Evolutionary conservation across 2,797 vertebrate species (phyloP).

Genomic region (Leptatherina wallacei): DNA sequence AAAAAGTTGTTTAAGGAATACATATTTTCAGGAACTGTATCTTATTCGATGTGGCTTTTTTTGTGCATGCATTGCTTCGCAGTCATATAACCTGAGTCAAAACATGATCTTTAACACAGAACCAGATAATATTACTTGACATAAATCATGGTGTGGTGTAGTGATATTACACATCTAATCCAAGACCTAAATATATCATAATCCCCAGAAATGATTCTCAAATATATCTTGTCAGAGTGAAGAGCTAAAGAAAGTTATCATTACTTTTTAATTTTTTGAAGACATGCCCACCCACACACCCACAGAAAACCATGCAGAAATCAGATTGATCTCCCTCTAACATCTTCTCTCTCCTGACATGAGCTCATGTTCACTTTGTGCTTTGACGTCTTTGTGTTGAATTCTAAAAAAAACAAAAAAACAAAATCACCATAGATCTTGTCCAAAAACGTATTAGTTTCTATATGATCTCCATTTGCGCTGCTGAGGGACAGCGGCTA

Average conservation of each 20-base stretch:
- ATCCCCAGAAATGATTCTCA: background rate
- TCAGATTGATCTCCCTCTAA: constrained; percentile 36
- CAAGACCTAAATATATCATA: background rate
- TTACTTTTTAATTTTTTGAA: too few relatives aligned
- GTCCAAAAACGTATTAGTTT: constrained; percentile 49
- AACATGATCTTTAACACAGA: too few relatives aligned
- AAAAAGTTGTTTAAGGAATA: too few relatives aligned
- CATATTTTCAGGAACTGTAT: too few relatives aligned
- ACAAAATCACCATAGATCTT: constrained; percentile 62
- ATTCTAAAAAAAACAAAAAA: constrained; percentile 57
- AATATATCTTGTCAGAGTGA: background rate
- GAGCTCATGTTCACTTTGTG: constrained; percentile 41
- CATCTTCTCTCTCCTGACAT: constrained; percentile 61
- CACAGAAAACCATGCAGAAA: constrained; percentile 21
- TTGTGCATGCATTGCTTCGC: too few relatives aligned
- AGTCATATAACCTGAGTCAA: too few relatives aligned
- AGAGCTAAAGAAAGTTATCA: background rate
- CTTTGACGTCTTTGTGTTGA: constrained; percentile 57
- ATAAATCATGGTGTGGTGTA: background rate
- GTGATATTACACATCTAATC: too few relatives aligned
- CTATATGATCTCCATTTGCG: constrained; percentile 57
- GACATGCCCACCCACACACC: background rate
- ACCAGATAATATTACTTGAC: background rate
- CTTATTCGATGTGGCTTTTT: too few relatives aligned
- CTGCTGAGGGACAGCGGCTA: constrained; percentile 52